Conservation (phyloP, 2,797 vertebrate species). For the Chaenodraco wilsoni region DNA sequence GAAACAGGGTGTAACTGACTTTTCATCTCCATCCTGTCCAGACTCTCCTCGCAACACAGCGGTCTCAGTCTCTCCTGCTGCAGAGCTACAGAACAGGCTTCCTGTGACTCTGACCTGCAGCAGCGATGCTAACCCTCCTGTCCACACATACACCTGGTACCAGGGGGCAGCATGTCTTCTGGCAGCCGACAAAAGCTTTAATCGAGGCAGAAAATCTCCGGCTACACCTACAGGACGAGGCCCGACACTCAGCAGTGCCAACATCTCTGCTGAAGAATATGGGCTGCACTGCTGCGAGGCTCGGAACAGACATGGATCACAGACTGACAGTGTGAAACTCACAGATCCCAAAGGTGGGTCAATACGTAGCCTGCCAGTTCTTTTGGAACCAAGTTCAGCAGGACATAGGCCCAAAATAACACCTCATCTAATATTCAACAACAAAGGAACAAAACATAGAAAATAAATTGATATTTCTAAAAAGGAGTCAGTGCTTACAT, state of each 20-base stretch:
- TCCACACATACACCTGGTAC: slow-evolving; percentile 67
- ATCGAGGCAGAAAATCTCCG: slow-evolving; percentile 13
- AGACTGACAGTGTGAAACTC: slow-evolving; percentile 28
- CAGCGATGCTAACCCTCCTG: slow-evolving; percentile 75
- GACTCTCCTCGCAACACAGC: slow-evolving; percentile 61
- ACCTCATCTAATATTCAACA: neutral
- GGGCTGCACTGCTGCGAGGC: slow-evolving; percentile 71
- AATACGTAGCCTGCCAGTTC: neutral
- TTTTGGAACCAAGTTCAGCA: slow-evolving; percentile 1
- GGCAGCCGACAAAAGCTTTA: slow-evolving; percentile 46
- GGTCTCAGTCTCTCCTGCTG: slow-evolving; percentile 29
- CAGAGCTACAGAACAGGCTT: neutral
- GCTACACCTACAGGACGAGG: slow-evolving; percentile 15
- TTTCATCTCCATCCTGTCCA: slow-evolving; percentile 30
- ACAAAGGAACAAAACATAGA: too few species aligned
- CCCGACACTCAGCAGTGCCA: slow-evolving; percentile 36
- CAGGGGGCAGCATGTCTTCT: slow-evolving; percentile 56
- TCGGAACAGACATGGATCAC: slow-evolving; percentile 67
- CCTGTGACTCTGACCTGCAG: slow-evolving; percentile 72
- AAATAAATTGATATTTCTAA: neutral
- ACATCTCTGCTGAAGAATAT: slow-evolving; percentile 13
- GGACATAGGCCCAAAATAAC: neutral
- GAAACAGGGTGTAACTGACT: neutral
- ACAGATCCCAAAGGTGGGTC: slow-evolving; percentile 32
- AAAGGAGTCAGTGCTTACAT: neutral